A percentile compares a stretch with the other conserved stretches of the same genome.
phyloP scores from a whole-genome alignment of 2,888 invertebrate genomes.

The Chloromyia formosa region DNA sequence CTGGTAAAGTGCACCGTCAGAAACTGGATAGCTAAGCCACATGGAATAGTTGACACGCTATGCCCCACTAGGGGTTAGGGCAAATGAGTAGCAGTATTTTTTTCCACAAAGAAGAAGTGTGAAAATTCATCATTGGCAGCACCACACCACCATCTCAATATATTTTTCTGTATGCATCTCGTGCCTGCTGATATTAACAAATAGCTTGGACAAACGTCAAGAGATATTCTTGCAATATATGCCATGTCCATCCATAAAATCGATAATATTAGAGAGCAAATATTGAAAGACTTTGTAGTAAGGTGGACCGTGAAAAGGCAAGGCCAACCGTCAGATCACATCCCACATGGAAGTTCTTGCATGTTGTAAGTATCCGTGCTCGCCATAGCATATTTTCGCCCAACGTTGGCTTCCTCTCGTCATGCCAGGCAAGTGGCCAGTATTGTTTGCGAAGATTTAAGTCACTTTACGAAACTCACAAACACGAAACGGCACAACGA shows the following conservation, averaged over 20 bases:
- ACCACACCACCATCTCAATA: not conserved
- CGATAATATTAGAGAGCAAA: slow-evolving; percentile 18
- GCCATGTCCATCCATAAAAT: slow-evolving; percentile 14
- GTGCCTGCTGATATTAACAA: slow-evolving; percentile 22
- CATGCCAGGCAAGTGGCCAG: slow-evolving; percentile 31
- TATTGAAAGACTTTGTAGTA: slow-evolving; percentile 18
- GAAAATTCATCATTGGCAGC: not conserved
- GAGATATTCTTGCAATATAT: slow-evolving; percentile 17
- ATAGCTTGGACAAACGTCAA: slow-evolving; percentile 12
- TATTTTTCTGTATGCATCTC: slow-evolving; percentile 37
- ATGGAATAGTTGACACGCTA: no score
- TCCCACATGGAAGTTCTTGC: slow-evolving; percentile 15
- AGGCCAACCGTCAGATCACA: not conserved
- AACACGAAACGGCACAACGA: not conserved
- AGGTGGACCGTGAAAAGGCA: slow-evolving; percentile 14
- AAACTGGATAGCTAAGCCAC: no score
- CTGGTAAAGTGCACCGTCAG: no score
- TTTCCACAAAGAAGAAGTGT: no score
- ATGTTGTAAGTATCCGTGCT: no score
- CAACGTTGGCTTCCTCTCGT: not conserved
- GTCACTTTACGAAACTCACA: slow-evolving; percentile 28
- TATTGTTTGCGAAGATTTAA: slow-evolving; percentile 44
- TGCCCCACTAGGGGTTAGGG: no score
- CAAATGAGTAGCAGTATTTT: no score
- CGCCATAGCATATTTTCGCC: no score